Percentiles rank a stretch among this genome's conserved stretches.
These are phyloP conservation scores for Rostratula benghalensis DNA, from an alignment of 2,113 vertebrate genomes.

Conservation along the genomic window DNA sequence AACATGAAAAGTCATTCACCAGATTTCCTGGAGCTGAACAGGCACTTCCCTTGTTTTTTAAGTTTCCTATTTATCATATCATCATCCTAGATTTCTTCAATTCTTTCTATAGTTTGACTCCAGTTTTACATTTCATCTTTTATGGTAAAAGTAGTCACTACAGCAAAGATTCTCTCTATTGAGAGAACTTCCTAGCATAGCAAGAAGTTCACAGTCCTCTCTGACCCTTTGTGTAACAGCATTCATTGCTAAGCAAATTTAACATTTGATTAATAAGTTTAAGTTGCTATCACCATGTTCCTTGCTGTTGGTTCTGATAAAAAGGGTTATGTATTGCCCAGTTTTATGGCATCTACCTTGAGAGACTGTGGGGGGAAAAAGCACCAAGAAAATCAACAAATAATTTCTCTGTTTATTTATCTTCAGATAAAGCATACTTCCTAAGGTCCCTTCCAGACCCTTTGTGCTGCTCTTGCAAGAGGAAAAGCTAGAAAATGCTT, in stretches of 20 bases:
- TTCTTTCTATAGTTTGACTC: neutral
- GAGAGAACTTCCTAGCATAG: neutral
- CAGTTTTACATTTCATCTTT: neutral
- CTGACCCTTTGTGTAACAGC: neutral
- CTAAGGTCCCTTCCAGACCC: neutral
- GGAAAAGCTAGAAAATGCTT: neutral
- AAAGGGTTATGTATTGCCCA: neutral
- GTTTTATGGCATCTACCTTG: neutral
- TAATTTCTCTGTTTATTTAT: neutral
- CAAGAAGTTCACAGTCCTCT: neutral
- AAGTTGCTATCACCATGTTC: neutral
- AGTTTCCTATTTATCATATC: neutral
- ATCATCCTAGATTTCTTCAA: neutral
- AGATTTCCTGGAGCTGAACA: neutral
- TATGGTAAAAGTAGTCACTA: neutral
- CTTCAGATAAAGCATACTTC: neutral
- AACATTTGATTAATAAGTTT: neutral
- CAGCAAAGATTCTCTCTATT: neutral
- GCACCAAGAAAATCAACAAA: accelerated
- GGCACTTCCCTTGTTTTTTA: neutral
- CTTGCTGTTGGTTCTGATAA: neutral
- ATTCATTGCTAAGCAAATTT: neutral
- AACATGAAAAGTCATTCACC: neutral
- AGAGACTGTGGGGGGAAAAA: neutral
- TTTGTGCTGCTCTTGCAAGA: neutral